Conservation (phyloP, 2,797 vertebrate species). For the Octomys mimax region DNA sequence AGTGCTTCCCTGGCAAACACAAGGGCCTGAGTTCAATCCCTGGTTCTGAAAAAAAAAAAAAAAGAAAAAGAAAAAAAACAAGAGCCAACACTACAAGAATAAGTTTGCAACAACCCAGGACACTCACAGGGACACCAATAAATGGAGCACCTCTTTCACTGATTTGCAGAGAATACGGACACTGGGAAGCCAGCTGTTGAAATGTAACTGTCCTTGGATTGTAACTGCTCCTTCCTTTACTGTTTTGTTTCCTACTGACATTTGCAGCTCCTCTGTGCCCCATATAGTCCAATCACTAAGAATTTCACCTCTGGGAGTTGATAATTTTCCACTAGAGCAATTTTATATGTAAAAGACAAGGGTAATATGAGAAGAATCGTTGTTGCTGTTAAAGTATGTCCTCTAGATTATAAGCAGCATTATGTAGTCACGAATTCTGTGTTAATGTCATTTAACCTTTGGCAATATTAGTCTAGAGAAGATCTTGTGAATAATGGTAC, state of each 20-base stretch:
- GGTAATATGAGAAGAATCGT: conserved; percentile 63
- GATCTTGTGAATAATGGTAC: conserved; percentile 73
- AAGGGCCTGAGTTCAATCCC: no score
- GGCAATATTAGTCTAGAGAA: conserved; percentile 81
- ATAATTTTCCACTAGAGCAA: conserved; percentile 82
- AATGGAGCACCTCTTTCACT: background rate
- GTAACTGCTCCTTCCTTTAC: conserved; percentile 25
- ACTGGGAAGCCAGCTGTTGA: background rate
- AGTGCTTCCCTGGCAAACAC: no score
- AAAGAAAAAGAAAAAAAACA: background rate
- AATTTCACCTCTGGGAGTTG: conserved; percentile 74
- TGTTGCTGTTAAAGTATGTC: conserved; percentile 74
- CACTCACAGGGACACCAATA: background rate
- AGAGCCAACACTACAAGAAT: background rate
- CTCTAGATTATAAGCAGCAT: conserved; percentile 76
- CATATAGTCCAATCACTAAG: conserved; percentile 43
- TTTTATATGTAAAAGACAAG: conserved; percentile 70
- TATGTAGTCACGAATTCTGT: conserved; percentile 77
- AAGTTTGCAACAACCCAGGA: background rate
- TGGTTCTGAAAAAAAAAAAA: no score
- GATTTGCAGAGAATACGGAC: background rate
- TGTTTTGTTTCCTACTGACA: conserved; percentile 57
- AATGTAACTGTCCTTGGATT: background rate
- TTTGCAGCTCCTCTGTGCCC: conserved; percentile 54
- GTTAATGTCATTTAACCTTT: conserved; percentile 83